Base-by-base conservation (phyloP, 2,888 invertebrate species). In the Tolmerus cingulatus region DNA sequence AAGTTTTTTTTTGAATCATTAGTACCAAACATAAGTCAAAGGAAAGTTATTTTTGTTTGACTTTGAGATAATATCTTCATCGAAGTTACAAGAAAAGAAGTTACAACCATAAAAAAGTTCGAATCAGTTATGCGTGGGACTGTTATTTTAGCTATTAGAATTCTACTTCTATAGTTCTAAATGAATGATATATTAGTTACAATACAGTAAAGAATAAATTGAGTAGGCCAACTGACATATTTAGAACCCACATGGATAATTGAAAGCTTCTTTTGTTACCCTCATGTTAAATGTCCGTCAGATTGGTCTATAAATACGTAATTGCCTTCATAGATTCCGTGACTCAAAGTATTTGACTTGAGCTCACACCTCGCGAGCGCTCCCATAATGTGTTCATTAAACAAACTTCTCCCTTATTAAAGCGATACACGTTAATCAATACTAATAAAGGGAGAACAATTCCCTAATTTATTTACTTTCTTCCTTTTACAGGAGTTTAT, bases 351-450 rank as follows among this genome's bases (percentile, higher is more conserved):
- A 78, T 43, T 78, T 78, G 78, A 78, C 23, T 78, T 14, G n/a
- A 23, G 78, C 78, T 43, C 78, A 78, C 43, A 78, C 43, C 40
- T 78, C 34, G 12, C 9, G 23, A 77, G 34, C 46, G 46, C 78
- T 43, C 78, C 78, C 43, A 43, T n/a, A 46, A 40, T 37, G 77
- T 78, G 78, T 78, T 40, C 46, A 78, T 78, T 78, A 78, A 78
- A 78, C 46, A 78, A 40, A 34, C 27, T 78, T 43, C 27, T 23
- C 43, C 46, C n/a, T 43, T n/a, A 23, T 51, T 46, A 78, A 78
- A 40, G 19, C 19, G 19, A 14, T 46, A 78, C 46, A 78, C 19
- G 46, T 43, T 78, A 78, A 78, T 78, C 27, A 46, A 23, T 19
- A 78, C 43, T 78, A 78, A 78, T 78, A 46, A 78, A 46, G 43